phyloP scores from a whole-genome alignment of 2,113 vertebrate genomes.

The Panurus biarmicus region DNA sequence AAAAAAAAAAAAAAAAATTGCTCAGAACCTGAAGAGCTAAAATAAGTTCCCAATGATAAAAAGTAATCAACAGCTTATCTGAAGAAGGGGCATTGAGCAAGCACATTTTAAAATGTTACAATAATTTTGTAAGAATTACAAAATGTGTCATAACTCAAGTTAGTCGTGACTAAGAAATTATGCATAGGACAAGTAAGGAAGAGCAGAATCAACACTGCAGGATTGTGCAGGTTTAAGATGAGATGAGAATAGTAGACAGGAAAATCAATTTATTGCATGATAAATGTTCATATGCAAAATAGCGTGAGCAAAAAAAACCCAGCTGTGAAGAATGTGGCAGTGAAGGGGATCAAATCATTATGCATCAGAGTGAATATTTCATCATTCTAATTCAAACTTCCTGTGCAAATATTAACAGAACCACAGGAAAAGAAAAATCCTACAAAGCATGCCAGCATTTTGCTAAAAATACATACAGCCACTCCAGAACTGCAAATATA shows the following conservation, averaged over 20 bases:
- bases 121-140: not conserved
- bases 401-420: not conserved
- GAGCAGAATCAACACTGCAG: not conserved
- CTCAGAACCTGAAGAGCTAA: not conserved
- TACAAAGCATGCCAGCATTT: not conserved
- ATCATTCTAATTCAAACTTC: not conserved
- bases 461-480: not conserved
- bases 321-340: not conserved
- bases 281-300: not conserved
- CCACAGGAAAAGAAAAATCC: not conserved
- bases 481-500: not conserved
- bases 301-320: not conserved
- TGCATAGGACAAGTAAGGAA: not conserved
- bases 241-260: not conserved
- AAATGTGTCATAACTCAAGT: not conserved
- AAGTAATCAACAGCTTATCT: not conserved
- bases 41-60: not conserved
- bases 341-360: not conserved
- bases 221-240: not conserved
- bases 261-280: constrained; percentile 14
- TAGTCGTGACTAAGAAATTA: not conserved
- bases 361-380: constrained; percentile 5
- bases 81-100: not conserved
- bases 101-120: not conserved
- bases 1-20: not conserved